phyloP scores from a whole-genome alignment of 1,140 invertebrate species.

The Drosophila ficusphila region DNA sequence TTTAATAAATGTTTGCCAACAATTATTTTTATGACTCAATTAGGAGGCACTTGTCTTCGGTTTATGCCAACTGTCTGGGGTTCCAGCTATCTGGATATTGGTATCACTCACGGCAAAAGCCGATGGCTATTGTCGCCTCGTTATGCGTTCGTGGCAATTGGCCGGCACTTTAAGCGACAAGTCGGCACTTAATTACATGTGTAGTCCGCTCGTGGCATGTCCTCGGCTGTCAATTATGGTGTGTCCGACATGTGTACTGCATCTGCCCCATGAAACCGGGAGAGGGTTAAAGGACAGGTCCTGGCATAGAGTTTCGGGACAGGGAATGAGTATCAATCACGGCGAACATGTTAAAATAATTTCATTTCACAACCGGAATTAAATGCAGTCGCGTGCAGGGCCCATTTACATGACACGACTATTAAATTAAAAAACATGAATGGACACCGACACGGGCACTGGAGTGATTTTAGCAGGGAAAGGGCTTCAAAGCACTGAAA shows the following conservation, averaged over 20 bases:
- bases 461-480: conserved; percentile 5
- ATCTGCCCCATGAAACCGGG: conserved; percentile 6
- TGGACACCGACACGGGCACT: conserved; percentile 24
- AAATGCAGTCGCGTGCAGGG: conserved; percentile 71
- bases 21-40: neutral
- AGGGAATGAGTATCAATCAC: conserved; percentile 65
- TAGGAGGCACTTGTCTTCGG: neutral
- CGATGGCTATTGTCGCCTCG: conserved; percentile 54
- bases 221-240: conserved; percentile 70
- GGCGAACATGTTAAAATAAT: conserved; percentile 76
- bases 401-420: conserved; percentile 79
- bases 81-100: conserved; percentile 5
- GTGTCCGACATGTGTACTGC: conserved; percentile 63
- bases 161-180: conserved; percentile 67
- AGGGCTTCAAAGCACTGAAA: neutral
- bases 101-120: conserved; percentile 1
- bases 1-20: neutral
- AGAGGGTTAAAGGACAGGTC: neutral
- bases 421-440: conserved; percentile 82
- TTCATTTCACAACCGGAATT: conserved; percentile 69
- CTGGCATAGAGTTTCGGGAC: neutral
- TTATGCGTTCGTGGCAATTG: conserved; percentile 44
- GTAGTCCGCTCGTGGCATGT: conserved; percentile 44
- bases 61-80: neutral
- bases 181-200: conserved; percentile 71